Conservation (phyloP, 2,797 vertebrate species). For the Rachycentron canadum region DNA sequence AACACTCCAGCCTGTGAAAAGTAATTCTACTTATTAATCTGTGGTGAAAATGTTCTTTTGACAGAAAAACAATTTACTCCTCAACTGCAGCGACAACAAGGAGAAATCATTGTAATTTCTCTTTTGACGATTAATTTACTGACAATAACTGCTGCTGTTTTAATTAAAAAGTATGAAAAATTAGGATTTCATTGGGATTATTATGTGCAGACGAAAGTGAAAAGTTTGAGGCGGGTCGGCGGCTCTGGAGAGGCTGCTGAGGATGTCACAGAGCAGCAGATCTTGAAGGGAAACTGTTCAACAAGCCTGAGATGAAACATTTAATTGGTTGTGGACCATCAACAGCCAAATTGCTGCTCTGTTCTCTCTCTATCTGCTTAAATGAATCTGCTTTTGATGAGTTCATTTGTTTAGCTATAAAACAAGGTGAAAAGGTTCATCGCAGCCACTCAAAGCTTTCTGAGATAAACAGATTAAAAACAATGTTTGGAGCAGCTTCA, state of each 20-base stretch:
- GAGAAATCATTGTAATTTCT: constrained; percentile 28
- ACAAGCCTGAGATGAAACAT: neutral
- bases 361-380: neutral
- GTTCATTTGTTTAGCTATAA: neutral
- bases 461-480: neutral
- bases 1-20: neutral
- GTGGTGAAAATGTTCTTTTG: constrained; percentile 9
- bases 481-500: no score
- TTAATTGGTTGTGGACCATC: neutral
- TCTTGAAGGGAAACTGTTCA: neutral
- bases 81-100: constrained; percentile 10
- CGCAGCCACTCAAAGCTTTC: neutral
- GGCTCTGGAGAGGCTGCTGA: neutral
- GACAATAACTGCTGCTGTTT: constrained; percentile 13
- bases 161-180: constrained; percentile 8
- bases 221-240: neutral
- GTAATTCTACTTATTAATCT: constrained; percentile 36
- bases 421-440: constrained; percentile 4
- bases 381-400: neutral
- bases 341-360: neutral
- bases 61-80: constrained; percentile 42
- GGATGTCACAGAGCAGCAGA: neutral
- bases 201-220: neutral
- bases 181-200: neutral
- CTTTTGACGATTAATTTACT: constrained; percentile 30